These are phyloP conservation scores for Onychomys torridus DNA, from an alignment of 2,797 vertebrate genomes.

Conservation along the genomic window DNA sequence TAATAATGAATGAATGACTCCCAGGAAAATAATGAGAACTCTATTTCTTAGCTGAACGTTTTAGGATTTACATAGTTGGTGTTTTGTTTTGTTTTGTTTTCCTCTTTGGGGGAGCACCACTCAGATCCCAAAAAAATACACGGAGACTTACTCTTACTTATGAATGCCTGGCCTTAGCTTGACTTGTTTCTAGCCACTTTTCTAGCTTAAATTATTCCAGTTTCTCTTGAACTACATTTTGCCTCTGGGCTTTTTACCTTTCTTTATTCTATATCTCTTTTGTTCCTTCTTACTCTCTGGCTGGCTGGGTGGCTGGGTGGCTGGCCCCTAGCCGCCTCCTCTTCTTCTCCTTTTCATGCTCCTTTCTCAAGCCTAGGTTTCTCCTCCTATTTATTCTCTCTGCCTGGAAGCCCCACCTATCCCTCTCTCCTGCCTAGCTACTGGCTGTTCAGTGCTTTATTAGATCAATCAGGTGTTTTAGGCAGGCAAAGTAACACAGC, in stretches of 20 bases:
- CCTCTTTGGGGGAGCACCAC: neutral
- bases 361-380: neutral
- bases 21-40: constrained; percentile 52
- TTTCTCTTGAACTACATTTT: neutral
- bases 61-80: neutral
- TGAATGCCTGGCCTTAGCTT: neutral
- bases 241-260: neutral
- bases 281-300: neutral
- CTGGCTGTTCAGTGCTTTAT: neutral
- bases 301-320: neutral
- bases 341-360: neutral
- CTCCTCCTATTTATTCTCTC: neutral
- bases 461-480: neutral
- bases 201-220: neutral
- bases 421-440: neutral
- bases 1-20: constrained; percentile 22
- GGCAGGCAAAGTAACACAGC: neutral
- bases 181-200: neutral
- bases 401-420: neutral
- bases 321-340: neutral
- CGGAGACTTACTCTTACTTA: neutral
- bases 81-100: neutral
- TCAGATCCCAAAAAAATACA: neutral
- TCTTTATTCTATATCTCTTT: neutral
- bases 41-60: constrained; percentile 40